Conservation (phyloP, 2,888 invertebrate species). For the Quadriops clusia region DNA sequence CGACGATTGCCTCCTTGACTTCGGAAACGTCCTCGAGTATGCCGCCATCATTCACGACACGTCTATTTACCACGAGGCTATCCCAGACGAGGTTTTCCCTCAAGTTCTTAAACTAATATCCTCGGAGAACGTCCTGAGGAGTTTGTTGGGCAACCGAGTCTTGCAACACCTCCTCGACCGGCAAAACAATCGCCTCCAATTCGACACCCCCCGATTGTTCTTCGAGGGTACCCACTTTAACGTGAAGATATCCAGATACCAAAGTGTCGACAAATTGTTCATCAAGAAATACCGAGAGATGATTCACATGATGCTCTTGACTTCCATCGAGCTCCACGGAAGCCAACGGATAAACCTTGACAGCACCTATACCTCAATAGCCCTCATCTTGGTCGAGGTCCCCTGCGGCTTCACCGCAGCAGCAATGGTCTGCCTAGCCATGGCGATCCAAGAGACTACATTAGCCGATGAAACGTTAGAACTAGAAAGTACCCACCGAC, state of each 20-base stretch:
- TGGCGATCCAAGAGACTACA: slow-evolving; percentile 49
- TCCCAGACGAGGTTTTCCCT: slow-evolving; percentile 40
- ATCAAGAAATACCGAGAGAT: slow-evolving; percentile 39
- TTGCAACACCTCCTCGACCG: slow-evolving; percentile 46
- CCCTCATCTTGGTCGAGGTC: slow-evolving; percentile 44
- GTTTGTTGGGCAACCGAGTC: slow-evolving; percentile 44
- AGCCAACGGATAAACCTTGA: slow-evolving; percentile 40
- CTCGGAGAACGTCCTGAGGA: slow-evolving; percentile 37
- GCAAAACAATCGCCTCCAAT: slow-evolving; percentile 36
- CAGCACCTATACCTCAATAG: slow-evolving; percentile 42
- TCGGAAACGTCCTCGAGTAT: slow-evolving; percentile 43
- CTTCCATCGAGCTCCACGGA: slow-evolving; percentile 39
- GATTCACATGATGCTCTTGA: slow-evolving; percentile 37
- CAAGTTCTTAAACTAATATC: slow-evolving; percentile 39
- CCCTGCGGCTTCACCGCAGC: slow-evolving; percentile 52
- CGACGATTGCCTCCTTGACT: slow-evolving; percentile 39
- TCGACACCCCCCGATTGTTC: slow-evolving; percentile 43
- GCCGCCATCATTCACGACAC: slow-evolving; percentile 40
- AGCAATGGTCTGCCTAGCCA: slow-evolving; percentile 43
- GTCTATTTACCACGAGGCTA: slow-evolving; percentile 33
- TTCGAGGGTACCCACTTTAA: slow-evolving; percentile 35
- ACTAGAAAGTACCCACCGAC: slow-evolving; percentile 36
- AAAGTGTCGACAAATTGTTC: slow-evolving; percentile 40
- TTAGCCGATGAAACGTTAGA: slow-evolving; percentile 33
- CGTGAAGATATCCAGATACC: slow-evolving; percentile 34